These are phyloP conservation scores for Fundulus diaphanus DNA, from an alignment of 2,797 vertebrate species.

Conservation along the genomic window DNA sequence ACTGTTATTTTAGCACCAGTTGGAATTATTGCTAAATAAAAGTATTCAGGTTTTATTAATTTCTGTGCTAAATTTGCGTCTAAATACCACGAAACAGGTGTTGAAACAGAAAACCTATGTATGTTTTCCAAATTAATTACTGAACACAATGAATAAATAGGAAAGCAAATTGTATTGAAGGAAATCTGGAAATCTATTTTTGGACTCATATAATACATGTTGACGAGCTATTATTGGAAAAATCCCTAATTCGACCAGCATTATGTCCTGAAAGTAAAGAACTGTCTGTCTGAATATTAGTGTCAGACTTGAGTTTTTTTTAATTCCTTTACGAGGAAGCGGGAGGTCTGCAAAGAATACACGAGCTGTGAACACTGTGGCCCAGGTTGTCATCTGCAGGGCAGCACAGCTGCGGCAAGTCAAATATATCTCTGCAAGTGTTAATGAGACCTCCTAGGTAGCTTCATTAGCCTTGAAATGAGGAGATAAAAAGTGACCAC, in stretches of 20 bases:
- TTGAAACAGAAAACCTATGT: no score
- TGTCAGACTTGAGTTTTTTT: neutral
- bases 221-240: no score
- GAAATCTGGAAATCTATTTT: neutral
- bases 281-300: neutral
- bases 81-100: neutral
- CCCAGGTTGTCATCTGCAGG: constrained; percentile 1
- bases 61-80: neutral
- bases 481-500: constrained; percentile 10
- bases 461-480: constrained; percentile 1
- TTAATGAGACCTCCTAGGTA: constrained; percentile 4
- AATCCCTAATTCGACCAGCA: neutral
- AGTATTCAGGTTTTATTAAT: neutral
- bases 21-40: neutral
- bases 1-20: no score
- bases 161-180: neutral
- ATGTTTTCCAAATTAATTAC: neutral
- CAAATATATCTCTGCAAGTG: constrained; percentile 5
- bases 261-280: neutral
- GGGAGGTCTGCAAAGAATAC: neutral
- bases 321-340: neutral
- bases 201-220: no score
- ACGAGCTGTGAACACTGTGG: neutral
- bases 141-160: neutral
- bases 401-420: neutral